A percentile compares a stretch with the other conserved stretches of the same genome.
Conservation (phyloP, 2,113 vertebrate genomes). For the Camelus bactrianus region DNA sequence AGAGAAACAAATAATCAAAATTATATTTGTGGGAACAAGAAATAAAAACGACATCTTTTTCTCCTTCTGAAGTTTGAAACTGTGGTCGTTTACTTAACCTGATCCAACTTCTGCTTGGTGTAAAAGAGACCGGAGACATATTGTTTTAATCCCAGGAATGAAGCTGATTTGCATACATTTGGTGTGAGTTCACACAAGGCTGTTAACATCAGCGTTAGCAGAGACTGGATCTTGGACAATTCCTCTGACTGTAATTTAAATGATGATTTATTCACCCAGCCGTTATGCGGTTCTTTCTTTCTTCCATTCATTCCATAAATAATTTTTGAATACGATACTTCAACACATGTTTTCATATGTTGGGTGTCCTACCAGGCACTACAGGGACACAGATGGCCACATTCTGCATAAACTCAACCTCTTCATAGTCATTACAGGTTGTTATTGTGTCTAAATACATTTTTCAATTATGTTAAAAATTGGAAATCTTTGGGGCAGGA, state of each 20-base stretch:
- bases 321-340: neutral
- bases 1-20: constrained; percentile 28
- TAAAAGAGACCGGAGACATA: neutral
- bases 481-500: neutral
- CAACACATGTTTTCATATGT: neutral
- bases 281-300: neutral
- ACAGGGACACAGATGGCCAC: neutral
- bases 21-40: neutral
- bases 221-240: neutral
- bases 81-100: neutral
- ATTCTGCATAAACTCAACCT: neutral
- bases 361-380: neutral
- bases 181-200: neutral
- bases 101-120: neutral
- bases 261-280: neutral
- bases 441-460: neutral
- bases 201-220: neutral
- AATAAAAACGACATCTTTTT: neutral
- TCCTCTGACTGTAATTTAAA: neutral
- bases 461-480: neutral
- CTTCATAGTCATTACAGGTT: neutral
- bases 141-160: neutral
- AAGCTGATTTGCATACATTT: neutral
- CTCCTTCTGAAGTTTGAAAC: constrained; percentile 10
- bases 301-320: constrained; percentile 28